phyloP scores from a whole-genome alignment of 2,888 invertebrate species.

The Stenodera caucasica region DNA sequence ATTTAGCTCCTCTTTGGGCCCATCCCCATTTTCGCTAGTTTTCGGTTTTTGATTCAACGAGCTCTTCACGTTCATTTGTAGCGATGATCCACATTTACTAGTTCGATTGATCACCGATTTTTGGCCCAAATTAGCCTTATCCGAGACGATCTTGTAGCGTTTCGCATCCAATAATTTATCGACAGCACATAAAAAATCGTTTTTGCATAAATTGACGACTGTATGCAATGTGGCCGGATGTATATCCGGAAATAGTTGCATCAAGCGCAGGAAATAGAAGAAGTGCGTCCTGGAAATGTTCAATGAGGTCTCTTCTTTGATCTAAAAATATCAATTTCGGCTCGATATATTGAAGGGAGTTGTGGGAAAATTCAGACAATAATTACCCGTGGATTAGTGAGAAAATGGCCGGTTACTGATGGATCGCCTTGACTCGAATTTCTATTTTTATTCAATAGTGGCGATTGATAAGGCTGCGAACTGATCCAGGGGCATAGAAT shows the following conservation, averaged over 20 bases:
- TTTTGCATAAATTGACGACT: constrained; percentile 49
- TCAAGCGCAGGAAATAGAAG: constrained; percentile 52
- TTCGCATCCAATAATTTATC: constrained; percentile 52
- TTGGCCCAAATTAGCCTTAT: constrained; percentile 25
- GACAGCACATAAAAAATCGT: constrained; percentile 51
- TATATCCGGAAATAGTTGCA: constrained; percentile 54
- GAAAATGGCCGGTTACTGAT: constrained; percentile 17
- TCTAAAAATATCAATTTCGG: constrained; percentile 5
- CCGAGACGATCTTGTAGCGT: constrained; percentile 38
- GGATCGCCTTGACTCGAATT: constrained; percentile 16
- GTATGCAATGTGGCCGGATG: constrained; percentile 54
- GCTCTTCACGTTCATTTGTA: not conserved
- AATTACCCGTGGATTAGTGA: constrained; percentile 24
- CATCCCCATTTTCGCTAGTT: not conserved
- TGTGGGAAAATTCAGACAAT: not conserved
- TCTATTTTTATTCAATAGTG: constrained; percentile 40
- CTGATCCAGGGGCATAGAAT: constrained; percentile 44
- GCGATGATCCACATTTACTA: not conserved
- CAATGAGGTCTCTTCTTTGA: constrained; percentile 17
- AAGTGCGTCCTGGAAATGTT: constrained; percentile 33
- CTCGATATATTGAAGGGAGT: not conserved
- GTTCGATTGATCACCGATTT: constrained; percentile 7
- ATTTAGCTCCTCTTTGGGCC: not conserved
- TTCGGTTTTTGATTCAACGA: not conserved
- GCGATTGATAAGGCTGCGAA: constrained; percentile 41